These are phyloP conservation scores for Scrobipalpa costella DNA, from an alignment of 2,888 invertebrate genomes.

Conservation along the genomic window DNA sequence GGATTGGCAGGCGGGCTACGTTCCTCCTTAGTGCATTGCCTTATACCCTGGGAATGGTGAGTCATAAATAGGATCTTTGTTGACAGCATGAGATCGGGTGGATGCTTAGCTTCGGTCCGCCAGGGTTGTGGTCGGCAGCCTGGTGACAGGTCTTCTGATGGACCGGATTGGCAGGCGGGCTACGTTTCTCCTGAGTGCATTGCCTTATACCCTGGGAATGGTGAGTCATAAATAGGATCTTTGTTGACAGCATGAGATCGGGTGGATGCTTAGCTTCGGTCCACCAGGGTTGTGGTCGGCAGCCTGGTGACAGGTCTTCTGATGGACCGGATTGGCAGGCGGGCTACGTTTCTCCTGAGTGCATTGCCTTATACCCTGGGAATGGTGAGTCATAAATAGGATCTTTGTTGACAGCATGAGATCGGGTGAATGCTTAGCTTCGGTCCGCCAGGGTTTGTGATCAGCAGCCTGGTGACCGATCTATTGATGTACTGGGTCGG, in stretches of 20 bases:
- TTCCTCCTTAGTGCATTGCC: conserved; percentile 60
- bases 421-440: conserved; percentile 56
- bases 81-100: conserved; percentile 61
- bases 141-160: background rate
- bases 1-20: conserved; percentile 57
- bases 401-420: conserved; percentile 49
- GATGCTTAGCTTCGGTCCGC: conserved; percentile 42
- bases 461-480: background rate
- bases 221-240: conserved; percentile 41
- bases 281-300: background rate
- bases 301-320: background rate
- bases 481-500: conserved; percentile 41
- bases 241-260: conserved; percentile 52
- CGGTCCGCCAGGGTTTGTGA: background rate
- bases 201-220: conserved; percentile 56
- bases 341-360: conserved; percentile 56
- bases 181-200: conserved; percentile 56
- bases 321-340: conserved; percentile 49
- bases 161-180: conserved; percentile 52
- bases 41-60: conserved; percentile 58
- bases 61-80: conserved; percentile 25
- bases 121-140: background rate
- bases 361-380: conserved; percentile 54
- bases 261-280: conserved; percentile 52
- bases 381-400: conserved; percentile 47